Evolutionary conservation across 2,888 invertebrate genomes (phyloP), one percentile per base, ranked within the genome.

Genomic region (Cephalotes varians): DNA sequence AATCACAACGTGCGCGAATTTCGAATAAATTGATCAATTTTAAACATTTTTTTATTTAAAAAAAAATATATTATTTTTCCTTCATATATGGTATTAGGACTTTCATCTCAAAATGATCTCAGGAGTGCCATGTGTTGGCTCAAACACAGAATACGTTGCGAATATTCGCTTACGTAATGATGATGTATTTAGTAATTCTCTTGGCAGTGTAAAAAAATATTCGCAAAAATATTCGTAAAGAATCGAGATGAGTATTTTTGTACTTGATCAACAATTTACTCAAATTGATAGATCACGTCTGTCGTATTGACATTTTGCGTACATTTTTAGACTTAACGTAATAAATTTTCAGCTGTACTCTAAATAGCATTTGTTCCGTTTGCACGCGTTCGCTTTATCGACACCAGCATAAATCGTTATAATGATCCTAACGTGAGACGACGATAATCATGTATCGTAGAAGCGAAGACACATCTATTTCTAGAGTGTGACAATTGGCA

Each of bases 391-490:
- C 9, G 15, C 18, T 65, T 15, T 18, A 49, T 31, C 15, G 15
- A 15, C 21, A 6, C 18, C 34, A 1, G 28, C 21, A 12, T 44
- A 47, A 79, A 47, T 72, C 31, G 28, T 65, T 37, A 54, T 79
- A 79, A 71, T 15, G 18, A 40, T 47, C 28, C 54, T 51, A 62
- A 60, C 34, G 21, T 31, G 10, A 40, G 25, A n/a, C 34, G 15
- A 18, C 34, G 25, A 56, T 15, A 44, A 12, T 44, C 9, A 18
- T 47, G 51, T 7, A 51, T n/a, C n/a, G 2, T 40, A 37, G 10
- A 21, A 31, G 12, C 18, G 62, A 80, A 81, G 71, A 84, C 60
- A 31, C 40, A 12, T 62, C 85, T 88, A 88, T 86, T 88, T 88
- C 54, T 10, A 79, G 44, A 58, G 58, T 10, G 47, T 58, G 37